Base-by-base conservation (phyloP, 2,113 vertebrate species). In the Tetraodon nigroviridis region DNA sequence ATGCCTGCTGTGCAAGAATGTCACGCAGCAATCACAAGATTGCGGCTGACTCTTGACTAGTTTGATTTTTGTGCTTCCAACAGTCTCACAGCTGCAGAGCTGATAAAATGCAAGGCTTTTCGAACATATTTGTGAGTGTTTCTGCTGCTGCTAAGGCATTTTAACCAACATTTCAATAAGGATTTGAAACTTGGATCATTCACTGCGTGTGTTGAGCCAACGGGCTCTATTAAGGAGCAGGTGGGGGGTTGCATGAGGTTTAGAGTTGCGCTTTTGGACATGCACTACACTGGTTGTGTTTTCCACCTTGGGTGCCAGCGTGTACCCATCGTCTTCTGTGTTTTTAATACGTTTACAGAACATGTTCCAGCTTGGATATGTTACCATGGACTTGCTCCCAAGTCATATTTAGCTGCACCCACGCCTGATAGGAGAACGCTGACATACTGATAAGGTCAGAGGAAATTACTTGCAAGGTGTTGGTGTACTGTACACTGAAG, bases 251-350 rank as follows among this genome's bases (percentile, higher is more conserved):
- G 58, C 61, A 24, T 64, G 44, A 16, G 37, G 64, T n/a, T 46
- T 46, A 46, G 6, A 73, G 75, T 71, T 67, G 75, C 78, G 87
- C 84, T 84, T 87, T 85, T 76, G 56, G 76, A 82, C 61, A 45
- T 7, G 40, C 71, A 57, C 51, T 63, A 75, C 52, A n/a, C 47
- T 19, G 50, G 64, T 68, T 82, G 60, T 67, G 77, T 76, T 86
- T 79, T 86, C 73, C 62, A 62, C 61, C 75, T 71, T 40, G 78
- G 85, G 78, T 81, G 61, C 68, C 79, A 55, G 82, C 69, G 77
- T 69, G 65, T 57, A 58, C 53, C 72, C 61, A 75, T 84, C 67
- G 76, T 79, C 74, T 72, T 3, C 4, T 76, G 65, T 62, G 44
- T 48, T 70, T 70, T 70, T 52, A 58, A 51, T 46, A 51, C 67